Evolutionary conservation across 2,797 vertebrate species (phyloP), one percentile per base, ranked within the genome.

Genomic region (Phataginus tricuspis): DNA sequence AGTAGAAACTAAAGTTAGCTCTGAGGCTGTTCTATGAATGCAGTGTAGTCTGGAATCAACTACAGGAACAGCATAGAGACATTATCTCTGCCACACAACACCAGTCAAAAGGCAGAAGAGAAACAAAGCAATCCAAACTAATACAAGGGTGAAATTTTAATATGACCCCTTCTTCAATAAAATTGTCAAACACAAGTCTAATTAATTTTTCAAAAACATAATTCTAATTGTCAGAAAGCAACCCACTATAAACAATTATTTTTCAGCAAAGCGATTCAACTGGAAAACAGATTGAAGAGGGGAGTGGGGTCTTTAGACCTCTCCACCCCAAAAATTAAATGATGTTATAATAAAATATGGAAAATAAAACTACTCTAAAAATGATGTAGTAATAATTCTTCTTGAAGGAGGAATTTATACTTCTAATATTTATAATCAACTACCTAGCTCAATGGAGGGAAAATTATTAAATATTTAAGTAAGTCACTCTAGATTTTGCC

Each of bases 401-500:
- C 27, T 71, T 42, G 14, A 77, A 84, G 19, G 37, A 95, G 55
- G 1, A 45, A 72, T 27, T 68, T 78, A 53, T 18, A 68, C 15
- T 42, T 88, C 29, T 68, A 80, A 69, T 82, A 89, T 80, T 27
- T 64, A 74, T 90, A 69, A 74, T 45, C 64, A 83, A 68, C 86
- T 75, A 77, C 31, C 39, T 69, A 74, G 27, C 16, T 93, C 39
- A 95, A 27, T 18, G 10, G n/a, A 55, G 12, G n/a, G 27, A 95
- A 9, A 82, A 68, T 59, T 55, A 82, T 79, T 95, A 90, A 91
- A 91, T 91, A 88, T 66, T 92, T 95, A 78, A 94, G 55, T 93
- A 93, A 96, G 75, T 84, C 25, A 74, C 25, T 68, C 29, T 90
- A 69, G 12, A 87, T 92, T 51, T 93, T 80, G 10, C 13, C 19